Evolutionary conservation across 37 sponge, comb jelly and placozoan genomes (phyloP), one percentile per base, ranked within the genome.

Genomic region (Aplysina aerophoba): DNA sequence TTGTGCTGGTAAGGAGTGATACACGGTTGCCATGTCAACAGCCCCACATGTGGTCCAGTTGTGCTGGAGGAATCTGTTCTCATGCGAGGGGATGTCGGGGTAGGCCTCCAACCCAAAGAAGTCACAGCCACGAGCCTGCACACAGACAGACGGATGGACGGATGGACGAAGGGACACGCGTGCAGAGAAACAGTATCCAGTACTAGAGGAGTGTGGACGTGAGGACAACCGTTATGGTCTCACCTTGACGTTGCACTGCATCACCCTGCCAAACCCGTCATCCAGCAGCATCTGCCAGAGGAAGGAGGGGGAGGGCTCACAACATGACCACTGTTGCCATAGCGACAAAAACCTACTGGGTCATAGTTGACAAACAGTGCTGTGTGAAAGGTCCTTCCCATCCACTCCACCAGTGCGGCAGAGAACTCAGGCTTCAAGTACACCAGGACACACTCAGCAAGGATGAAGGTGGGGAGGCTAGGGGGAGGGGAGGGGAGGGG

Each of bases 391-490:
- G 65, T 60, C 17, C 34, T 55, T 16, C 86, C 93, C 30, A 87
- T 82, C 97, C 97, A 96, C 17, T 63, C 62, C 34, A 96, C 81
- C 25, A 96, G 69, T 16, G 86, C 66, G 15, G 36, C 68, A 35
- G 93, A 86, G 15, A 62, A 73, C 24, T 79, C 80, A 25, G 93
- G 90, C 17, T 87, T 90, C 84, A 96, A 73, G 65, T 96, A 96
- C 33, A 90, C 90, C 4, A 96, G 87, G 33, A 96, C 97, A 83
- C 96, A 94, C 79, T 96, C 97, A 25, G 97, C 79, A 31, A 83
- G 21, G 38, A 55, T 50, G 50, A 55, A 83, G 8, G 25, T 22
- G 39, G 53, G 83, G 22, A 53, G 77, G 17, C 17, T 78, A 24
- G 40, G 53, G 19, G 80, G 72, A 55, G 38, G 50, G 81, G 30